phyloP scores from a whole-genome alignment of 1,140 invertebrate species.

The Laupala kohalensis region DNA sequence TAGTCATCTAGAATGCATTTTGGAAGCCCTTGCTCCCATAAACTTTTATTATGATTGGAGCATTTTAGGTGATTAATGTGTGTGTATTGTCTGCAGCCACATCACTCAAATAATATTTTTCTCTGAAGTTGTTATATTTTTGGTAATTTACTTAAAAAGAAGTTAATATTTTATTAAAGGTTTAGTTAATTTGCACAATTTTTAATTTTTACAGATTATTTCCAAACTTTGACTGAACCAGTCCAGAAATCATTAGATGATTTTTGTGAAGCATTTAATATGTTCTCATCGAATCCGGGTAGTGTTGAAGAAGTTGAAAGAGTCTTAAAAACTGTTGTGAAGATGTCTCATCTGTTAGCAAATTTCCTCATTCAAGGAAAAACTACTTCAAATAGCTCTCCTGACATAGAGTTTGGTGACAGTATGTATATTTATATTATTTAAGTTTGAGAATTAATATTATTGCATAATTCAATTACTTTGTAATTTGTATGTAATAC shows the following conservation, averaged over 20 bases:
- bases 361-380: constrained; percentile 51
- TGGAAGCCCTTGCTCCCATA: too few species aligned
- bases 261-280: constrained; percentile 27
- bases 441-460: not conserved
- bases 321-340: constrained; percentile 27
- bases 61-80: too few species aligned
- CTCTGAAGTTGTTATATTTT: too few species aligned
- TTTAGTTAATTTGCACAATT: too few species aligned
- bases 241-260: constrained; percentile 27
- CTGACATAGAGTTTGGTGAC: constrained; percentile 57
- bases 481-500: too few species aligned
- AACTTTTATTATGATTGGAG: too few species aligned
- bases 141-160: too few species aligned
- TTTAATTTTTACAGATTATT: constrained; percentile 39
- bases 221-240: constrained; percentile 34
- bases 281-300: constrained; percentile 24
- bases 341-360: constrained; percentile 39
- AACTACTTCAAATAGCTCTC: constrained; percentile 54
- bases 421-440: constrained; percentile 34
- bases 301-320: constrained; percentile 26
- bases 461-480: too few species aligned
- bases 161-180: too few species aligned
- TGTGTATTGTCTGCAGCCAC: too few species aligned
- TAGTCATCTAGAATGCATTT: too few species aligned
- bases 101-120: too few species aligned